phyloP scores from a whole-genome alignment of 2,113 vertebrate species.

The Oreocharis arfaki region DNA sequence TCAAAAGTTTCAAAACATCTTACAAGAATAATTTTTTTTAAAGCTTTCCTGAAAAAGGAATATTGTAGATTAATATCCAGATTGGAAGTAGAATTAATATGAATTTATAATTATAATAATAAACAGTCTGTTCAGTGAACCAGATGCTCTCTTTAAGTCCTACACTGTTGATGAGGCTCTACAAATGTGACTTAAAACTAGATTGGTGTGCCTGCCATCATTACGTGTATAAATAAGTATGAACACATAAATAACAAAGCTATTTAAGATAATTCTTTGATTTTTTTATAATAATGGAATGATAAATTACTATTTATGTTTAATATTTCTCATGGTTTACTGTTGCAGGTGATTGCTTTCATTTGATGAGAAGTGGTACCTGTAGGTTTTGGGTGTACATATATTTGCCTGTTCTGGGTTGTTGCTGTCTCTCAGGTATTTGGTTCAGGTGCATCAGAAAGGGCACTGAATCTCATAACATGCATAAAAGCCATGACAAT shows the following conservation, averaged over 20 bases:
- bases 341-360: not conserved
- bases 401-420: not conserved
- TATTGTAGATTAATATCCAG: not conserved
- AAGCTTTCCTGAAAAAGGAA: not conserved
- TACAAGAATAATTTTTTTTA: not conserved
- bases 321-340: not conserved
- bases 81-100: not conserved
- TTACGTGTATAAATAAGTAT: not conserved
- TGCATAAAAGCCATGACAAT: not conserved
- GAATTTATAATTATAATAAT: not conserved
- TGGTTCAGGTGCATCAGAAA: not conserved
- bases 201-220: not conserved
- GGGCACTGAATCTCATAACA: not conserved
- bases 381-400: not conserved
- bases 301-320: not conserved
- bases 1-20: constrained; percentile 24
- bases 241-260: not conserved
- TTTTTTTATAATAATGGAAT: not conserved
- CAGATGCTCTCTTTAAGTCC: not conserved
- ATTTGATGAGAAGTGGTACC: not conserved
- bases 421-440: not conserved
- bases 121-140: not conserved
- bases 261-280: not conserved
- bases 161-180: not conserved
- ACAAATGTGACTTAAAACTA: not conserved